A percentile compares a stretch with the other conserved stretches of the same genome.
Conservation (phyloP, 2,888 invertebrate species). For the Masnerella sp. region DNA sequence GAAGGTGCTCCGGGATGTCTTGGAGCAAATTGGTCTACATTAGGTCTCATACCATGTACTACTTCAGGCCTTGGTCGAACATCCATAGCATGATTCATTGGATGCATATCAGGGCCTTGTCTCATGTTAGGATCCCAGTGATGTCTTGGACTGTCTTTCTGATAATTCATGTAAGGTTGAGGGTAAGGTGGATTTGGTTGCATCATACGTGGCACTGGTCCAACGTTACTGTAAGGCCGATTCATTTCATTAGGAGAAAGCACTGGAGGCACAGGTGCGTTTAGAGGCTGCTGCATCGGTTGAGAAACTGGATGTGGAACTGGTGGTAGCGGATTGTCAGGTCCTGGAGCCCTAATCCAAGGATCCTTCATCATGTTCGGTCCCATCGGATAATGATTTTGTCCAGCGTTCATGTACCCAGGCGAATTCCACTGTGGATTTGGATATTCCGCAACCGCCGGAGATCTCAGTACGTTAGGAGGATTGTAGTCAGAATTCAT, state of each 20-base stretch:
- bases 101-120: slow-evolving; percentile 2
- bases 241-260: slow-evolving; percentile 20
- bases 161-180: slow-evolving; percentile 44
- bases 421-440: slow-evolving; percentile 29
- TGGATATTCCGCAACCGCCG: slow-evolving; percentile 16
- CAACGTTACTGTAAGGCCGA: slow-evolving; percentile 24
- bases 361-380: slow-evolving; percentile 29
- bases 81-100: slow-evolving; percentile 3
- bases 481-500: slow-evolving; percentile 28
- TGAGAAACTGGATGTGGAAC: too few relatives aligned
- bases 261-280: neutral
- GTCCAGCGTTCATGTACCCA: slow-evolving; percentile 27
- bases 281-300: slow-evolving; percentile 3
- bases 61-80: neutral
- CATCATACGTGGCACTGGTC: slow-evolving; percentile 16
- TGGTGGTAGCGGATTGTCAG: slow-evolving; percentile 8
- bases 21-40: neutral
- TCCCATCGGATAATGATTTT: slow-evolving; percentile 32
- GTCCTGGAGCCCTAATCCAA: slow-evolving; percentile 44
- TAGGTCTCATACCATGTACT: slow-evolving; percentile 2
- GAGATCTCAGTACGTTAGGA: neutral
- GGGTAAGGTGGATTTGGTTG: slow-evolving; percentile 31
- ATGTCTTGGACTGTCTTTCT: slow-evolving; percentile 17
- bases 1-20: slow-evolving; percentile 8
- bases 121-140: slow-evolving; percentile 35